phyloP scores from a whole-genome alignment of 1,140 invertebrate genomes.

The Diorhabda sublineata region DNA sequence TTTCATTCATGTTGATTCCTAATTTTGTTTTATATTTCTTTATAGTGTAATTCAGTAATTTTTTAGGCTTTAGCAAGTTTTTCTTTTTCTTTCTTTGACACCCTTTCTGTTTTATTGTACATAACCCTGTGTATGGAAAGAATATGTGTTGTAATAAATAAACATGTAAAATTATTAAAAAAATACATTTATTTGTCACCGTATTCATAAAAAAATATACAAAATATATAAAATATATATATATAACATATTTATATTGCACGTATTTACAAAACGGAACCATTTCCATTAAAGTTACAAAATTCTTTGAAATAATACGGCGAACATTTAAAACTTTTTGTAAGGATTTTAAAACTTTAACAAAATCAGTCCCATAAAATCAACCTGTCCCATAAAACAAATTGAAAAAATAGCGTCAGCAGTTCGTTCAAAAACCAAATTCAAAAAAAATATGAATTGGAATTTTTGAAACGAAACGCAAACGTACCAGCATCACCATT shows the following conservation, averaged over 20 bases:
- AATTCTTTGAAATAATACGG: constrained; percentile 30
- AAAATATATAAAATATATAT: constrained; percentile 32
- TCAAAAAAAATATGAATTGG: constrained; percentile 17
- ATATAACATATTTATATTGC: constrained; percentile 32
- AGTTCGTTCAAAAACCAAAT: constrained; percentile 19
- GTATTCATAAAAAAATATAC: constrained; percentile 31
- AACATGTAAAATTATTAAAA: neutral
- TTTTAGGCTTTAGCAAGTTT: no score
- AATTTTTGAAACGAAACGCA: constrained; percentile 7
- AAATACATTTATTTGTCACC: constrained; percentile 35
- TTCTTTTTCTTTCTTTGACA: no score
- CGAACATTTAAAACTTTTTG: constrained; percentile 31
- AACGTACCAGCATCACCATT: constrained; percentile 16
- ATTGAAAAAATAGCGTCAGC: constrained; percentile 19
- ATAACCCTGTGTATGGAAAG: no score
- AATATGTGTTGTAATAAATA: no score
- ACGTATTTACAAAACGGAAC: constrained; percentile 32
- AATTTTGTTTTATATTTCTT: no score
- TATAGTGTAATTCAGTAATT: no score
- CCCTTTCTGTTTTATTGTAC: no score
- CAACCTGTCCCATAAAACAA: constrained; percentile 1
- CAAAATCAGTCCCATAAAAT: neutral
- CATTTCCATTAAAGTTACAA: constrained; percentile 13
- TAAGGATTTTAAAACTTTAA: constrained; percentile 18
- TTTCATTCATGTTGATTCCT: no score